Base-by-base conservation (phyloP, 2,888 invertebrate species). In the Ectobius pallidus region DNA sequence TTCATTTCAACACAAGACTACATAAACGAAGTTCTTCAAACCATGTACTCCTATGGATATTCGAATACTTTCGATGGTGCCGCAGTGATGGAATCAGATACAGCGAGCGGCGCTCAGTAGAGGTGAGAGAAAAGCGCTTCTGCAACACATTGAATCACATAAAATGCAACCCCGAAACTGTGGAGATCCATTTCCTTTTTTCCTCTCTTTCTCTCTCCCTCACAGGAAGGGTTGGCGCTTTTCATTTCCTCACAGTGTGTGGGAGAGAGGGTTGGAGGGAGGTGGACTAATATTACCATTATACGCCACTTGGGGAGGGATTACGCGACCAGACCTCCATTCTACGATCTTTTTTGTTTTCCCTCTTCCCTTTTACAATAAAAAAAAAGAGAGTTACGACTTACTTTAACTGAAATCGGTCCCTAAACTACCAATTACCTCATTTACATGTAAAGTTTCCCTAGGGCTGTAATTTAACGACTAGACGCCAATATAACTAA, bases 171-270 rank as follows among this genome's bases (percentile, higher is more conserved):
- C n/a, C 58, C n/a, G 30, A 30, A 58, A 58, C 58, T 16, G 55
- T 55, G 58, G 52, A 52, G 52, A 25, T 9, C 52, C 25, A 25
- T 52, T 58, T 58, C 27, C 30, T 55, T 16, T 30, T 30, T n/a
- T 3, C 6, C 58, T 18, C 22, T 2, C 25, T 49, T 6, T 52
- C 14, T 9, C 20, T 9, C 58, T 32, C 27, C n/a, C 58, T 9
- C 4, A 22, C 25, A n/a, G 1, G 11, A 25, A 11, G 20, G 52
- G 11, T 11, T 22, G 22, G 25, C 52, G 25, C 52, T 58, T 58
- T 58, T 58, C 30, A 58, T 58, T 58, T 58, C 58, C 58, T 30
- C 6, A 30, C n/a, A n/a, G n/a, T n/a, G n/a, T n/a, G n/a, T n/a
- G n/a, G 14, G n/a, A 3, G n/a, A 3, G 7, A 7, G 20, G 55